Conservation (phyloP, 2,888 invertebrate genomes). For the Tetropium fuscum region DNA sequence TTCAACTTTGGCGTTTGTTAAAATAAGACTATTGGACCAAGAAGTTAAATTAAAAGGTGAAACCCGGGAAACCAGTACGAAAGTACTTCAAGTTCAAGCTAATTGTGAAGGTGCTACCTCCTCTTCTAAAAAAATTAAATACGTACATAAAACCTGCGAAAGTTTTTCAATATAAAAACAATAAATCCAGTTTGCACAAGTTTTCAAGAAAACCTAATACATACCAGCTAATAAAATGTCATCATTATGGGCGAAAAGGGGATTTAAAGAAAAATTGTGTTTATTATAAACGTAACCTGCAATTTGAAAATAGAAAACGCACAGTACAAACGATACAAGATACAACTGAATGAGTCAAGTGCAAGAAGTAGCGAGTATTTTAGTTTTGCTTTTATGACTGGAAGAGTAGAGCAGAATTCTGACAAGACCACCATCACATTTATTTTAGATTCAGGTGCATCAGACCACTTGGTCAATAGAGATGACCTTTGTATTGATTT, state of each 20-base stretch:
- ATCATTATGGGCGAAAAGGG: background rate
- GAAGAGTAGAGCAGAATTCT: background rate
- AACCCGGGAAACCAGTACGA: background rate
- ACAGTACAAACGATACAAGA: background rate
- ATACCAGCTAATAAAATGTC: background rate
- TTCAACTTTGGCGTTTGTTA: slow-evolving; percentile 56
- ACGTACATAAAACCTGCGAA: no score
- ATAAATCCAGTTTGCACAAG: background rate
- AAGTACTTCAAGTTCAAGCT: background rate
- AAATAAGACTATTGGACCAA: slow-evolving; percentile 41
- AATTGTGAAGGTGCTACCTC: no score
- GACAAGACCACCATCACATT: slow-evolving; percentile 15
- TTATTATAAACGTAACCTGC: background rate
- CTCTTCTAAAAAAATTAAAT: no score
- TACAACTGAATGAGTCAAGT: background rate
- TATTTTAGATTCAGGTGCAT: slow-evolving; percentile 40
- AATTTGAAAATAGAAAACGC: background rate
- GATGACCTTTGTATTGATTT: slow-evolving; percentile 17
- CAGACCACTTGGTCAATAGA: slow-evolving; percentile 35
- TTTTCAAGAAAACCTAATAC: background rate
- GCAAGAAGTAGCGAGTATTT: background rate
- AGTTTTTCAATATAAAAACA: background rate
- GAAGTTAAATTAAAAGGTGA: slow-evolving; percentile 19
- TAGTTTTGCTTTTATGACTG: background rate
- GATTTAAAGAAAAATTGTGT: background rate